Conservation (phyloP, 2,888 invertebrate genomes). For the Harpalus rubripes region DNA sequence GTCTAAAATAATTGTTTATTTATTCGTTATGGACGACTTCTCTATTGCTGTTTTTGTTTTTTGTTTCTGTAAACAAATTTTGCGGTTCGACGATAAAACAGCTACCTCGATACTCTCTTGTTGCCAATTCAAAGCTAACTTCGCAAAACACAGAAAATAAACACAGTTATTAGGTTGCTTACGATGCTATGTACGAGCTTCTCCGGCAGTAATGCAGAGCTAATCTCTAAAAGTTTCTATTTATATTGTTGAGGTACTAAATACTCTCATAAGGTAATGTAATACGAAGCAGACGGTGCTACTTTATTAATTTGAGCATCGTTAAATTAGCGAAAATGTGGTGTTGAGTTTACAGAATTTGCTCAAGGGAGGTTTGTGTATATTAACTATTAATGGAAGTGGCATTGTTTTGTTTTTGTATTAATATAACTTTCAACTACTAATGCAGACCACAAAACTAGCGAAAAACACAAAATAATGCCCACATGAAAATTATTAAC, state of each 20-base stretch:
- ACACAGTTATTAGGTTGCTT: slow-evolving; percentile 38
- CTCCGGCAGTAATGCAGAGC: neutral
- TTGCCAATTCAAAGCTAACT: slow-evolving; percentile 21
- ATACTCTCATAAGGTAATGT: slow-evolving; percentile 18
- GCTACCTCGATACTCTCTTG: slow-evolving; percentile 7
- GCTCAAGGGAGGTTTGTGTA: slow-evolving; percentile 1
- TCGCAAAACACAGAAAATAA: slow-evolving; percentile 44
- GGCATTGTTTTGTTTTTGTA: neutral
- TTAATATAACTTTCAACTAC: neutral
- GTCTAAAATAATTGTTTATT: neutral
- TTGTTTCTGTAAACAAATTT: slow-evolving; percentile 15
- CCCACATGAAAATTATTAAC: too few relatives aligned
- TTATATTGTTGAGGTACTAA: slow-evolving; percentile 28
- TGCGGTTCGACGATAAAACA: neutral
- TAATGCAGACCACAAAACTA: neutral
- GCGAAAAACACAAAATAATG: too few relatives aligned
- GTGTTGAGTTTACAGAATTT: neutral
- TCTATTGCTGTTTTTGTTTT: neutral
- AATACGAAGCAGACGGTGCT: slow-evolving; percentile 43
- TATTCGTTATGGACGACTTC: neutral
- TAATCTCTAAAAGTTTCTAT: slow-evolving; percentile 41
- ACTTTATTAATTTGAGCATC: slow-evolving; percentile 22
- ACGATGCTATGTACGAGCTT: slow-evolving; percentile 14
- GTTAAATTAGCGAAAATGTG: neutral
- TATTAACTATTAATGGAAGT: neutral